Conservation (phyloP, 2,797 vertebrate genomes). For the Corythornis leucogaster region DNA sequence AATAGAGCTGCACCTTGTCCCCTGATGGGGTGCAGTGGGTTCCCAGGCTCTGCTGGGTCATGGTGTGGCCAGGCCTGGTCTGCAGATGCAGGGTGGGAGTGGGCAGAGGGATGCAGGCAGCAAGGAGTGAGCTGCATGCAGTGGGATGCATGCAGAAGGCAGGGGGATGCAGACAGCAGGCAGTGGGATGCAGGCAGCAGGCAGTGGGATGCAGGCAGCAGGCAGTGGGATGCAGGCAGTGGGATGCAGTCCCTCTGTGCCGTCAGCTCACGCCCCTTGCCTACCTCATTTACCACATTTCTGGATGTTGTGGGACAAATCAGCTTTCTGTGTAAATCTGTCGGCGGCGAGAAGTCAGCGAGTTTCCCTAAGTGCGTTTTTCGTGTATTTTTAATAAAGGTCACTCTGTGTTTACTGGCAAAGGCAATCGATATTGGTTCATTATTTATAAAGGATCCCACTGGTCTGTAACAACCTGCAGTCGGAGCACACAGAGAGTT, state of each 20-base stretch:
- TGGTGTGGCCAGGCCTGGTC: not conserved
- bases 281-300: not conserved
- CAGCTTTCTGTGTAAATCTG: slow-evolving; percentile 7
- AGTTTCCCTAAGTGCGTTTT: slow-evolving; percentile 48
- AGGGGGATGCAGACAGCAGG: not conserved
- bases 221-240: not conserved
- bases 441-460: slow-evolving; percentile 70
- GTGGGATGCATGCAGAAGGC: not conserved
- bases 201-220: not conserved
- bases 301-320: not conserved
- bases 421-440: slow-evolving; percentile 45
- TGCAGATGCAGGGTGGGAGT: too few species aligned
- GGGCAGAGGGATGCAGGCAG: too few species aligned
- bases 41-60: not conserved
- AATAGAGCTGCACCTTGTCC: not conserved
- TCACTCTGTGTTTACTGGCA: slow-evolving; percentile 66
- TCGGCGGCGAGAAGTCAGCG: not conserved
- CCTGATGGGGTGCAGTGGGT: rapidly evolving
- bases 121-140: not conserved
- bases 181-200: not conserved
- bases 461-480: not conserved
- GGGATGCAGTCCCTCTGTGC: not conserved
- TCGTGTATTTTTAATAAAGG: slow-evolving; percentile 73
- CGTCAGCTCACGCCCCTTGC: rapidly evolving
- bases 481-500: not conserved